Base-by-base conservation (phyloP, 2,888 invertebrate species). In the Ctena decussata region DNA sequence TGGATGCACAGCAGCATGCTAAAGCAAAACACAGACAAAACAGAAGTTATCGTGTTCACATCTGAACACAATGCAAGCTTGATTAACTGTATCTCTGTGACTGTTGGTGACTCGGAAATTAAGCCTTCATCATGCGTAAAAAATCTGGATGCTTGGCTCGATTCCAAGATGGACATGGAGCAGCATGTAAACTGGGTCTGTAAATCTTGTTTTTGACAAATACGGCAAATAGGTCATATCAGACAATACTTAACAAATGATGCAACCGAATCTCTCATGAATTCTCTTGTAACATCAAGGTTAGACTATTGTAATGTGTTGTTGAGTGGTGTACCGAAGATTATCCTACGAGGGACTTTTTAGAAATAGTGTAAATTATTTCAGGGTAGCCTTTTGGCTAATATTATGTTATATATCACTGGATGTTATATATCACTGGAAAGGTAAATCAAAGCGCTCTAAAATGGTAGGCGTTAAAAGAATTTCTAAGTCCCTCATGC, bases 141-240 rank as follows among this genome's bases (percentile, higher is more conserved):
- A 69, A 86, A 83, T 39, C 78, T 81, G 49, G 76, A 81, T 65
- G 83, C 72, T 15, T 65, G 71, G 30, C 60, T 83, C 11, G 78
- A 81, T 69, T 72, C 71, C 27, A 80, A 41, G n/a, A 72, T 86
- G 78, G 49, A 78, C 70, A 86, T 86, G 80, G 86, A 86, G 44
- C 27, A 70, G 60, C 82, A 74, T 78, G 80, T 79, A 35, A 76
- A 77, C 44, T 65, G 74, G n/a, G 70, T 74, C 15, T 81, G 69
- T 44, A 32, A 76, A 80, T 78, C 79, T 2, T 74, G 81, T 65
- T 80, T 75, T 44, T 46, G 27, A 21, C 75, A 85, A 41, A 41
- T 77, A 57, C 80, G 75, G 39, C 77, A 71, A 37, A 79, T 83
- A 32, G 60, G 83, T 30, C 81, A 77, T 57, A 81, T 81, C 60